Conservation (phyloP, 1,140 invertebrate species). For the Ceratitis capitata region DNA sequence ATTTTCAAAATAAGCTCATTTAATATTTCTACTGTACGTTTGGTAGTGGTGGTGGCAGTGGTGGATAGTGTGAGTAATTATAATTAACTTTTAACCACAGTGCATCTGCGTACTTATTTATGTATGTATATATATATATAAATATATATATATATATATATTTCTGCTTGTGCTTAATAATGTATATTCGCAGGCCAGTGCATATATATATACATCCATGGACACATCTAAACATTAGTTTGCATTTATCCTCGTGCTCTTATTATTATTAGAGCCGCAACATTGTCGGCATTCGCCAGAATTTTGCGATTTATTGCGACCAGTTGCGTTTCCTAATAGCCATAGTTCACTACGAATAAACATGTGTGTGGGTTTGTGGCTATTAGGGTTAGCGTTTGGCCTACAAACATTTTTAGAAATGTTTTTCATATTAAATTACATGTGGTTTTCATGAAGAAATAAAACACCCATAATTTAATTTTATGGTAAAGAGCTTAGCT, state of each 20-base stretch:
- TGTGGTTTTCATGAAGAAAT: no score
- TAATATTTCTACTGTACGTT: background rate
- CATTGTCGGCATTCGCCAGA: background rate
- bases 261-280: background rate
- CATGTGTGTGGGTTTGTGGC: background rate
- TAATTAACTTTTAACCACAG: constrained; percentile 23
- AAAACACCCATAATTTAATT: no score
- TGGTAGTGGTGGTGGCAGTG: background rate
- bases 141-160: background rate
- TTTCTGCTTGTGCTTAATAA: background rate
- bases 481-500: no score
- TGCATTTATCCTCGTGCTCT: background rate
- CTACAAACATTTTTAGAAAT: no score
- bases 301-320: constrained; percentile 20
- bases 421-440: no score
- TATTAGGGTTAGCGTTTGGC: no score
- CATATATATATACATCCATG: background rate
- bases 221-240: background rate
- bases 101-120: background rate
- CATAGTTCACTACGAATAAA: background rate
- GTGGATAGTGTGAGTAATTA: background rate
- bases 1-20: background rate
- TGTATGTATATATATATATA: background rate
- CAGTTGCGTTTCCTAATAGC: background rate
- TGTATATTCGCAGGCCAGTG: no score